Base-by-base conservation (phyloP, 53 echinoderm and acorn worm genomes). In the Glandiceps talaboti region DNA sequence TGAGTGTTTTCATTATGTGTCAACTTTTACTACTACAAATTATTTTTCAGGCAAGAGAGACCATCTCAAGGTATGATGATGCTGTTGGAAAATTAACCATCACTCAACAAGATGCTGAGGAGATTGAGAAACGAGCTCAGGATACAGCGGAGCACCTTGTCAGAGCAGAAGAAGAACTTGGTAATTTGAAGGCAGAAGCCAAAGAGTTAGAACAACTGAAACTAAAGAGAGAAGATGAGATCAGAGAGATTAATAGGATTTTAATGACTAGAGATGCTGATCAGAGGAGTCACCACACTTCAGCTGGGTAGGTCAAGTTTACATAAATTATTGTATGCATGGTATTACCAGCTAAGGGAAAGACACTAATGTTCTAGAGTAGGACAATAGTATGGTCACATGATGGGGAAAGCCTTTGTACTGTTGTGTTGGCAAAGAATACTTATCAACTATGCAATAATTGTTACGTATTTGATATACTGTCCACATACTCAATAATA, bases 101-200 rank as follows among this genome's bases (percentile, higher is more conserved):
- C 31, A 74, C 83, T 0, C 77, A 85, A 73, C 86, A 89, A 74
- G 97, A 96, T 29, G 84, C 87, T 1, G 80, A 77, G 26, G 89
- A 91, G 80, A 79, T 96, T 27, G 97, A 96, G 87, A 89, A 85
- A 73, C 85, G 91, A n/a, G 89, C 87, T 0, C 77, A 33, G 27
- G 85, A 89, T 74, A 85, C 82, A 0, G 85, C 88, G 0, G 79
- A 30, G 25, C 79, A 89, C 27, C 85, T 92, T 0, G 82, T 92
- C 25, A 72, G 82, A 26, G 87, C 87, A 14, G 86, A 92, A 76
- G 80, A 89, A 74, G 82, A 87, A 31, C 81, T 92, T 27, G 87
- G 30, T 25, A 64, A 83, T 28, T 79, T 92, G 30, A 86, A 84
- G 73, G 79, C 32, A 6, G 87, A 85, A 27, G 82, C 87, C 29